phyloP scores from a whole-genome alignment of 2,113 vertebrate species.

The Scomber japonicus region DNA sequence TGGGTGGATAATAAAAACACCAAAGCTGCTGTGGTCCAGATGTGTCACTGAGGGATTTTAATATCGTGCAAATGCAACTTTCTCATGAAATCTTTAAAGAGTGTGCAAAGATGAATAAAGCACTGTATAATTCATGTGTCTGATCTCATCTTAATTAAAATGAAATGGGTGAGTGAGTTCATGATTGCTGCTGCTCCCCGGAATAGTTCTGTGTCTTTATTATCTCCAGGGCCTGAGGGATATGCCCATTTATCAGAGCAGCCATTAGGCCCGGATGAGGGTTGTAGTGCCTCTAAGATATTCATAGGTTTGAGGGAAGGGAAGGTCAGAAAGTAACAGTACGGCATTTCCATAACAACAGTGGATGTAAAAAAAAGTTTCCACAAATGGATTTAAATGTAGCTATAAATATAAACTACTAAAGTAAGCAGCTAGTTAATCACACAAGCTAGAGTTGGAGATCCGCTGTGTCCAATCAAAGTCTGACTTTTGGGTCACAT shows the following conservation, averaged over 20 bases:
- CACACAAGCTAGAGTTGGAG: not conserved
- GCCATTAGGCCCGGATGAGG: slow-evolving; percentile 8
- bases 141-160: slow-evolving; percentile 55
- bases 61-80: not conserved
- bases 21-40: slow-evolving; percentile 23
- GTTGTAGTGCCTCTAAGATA: not conserved
- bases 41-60: slow-evolving; percentile 16
- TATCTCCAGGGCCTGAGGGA: slow-evolving; percentile 32
- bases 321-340: not conserved
- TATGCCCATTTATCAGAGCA: slow-evolving; percentile 46
- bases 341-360: not conserved
- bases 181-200: slow-evolving; percentile 51
- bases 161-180: slow-evolving; percentile 39
- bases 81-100: slow-evolving; percentile 44
- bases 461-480: not conserved
- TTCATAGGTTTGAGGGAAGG: slow-evolving; percentile 1
- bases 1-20: not conserved
- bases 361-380: not conserved
- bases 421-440: not conserved
- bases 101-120: slow-evolving; percentile 48
- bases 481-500: not conserved
- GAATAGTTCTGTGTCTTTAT: slow-evolving; percentile 50
- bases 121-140: slow-evolving; percentile 49
- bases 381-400: not conserved
- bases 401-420: not conserved